These are phyloP conservation scores for Clusia tigrina DNA, from an alignment of 2,888 invertebrate genomes.

Conservation along the genomic window DNA sequence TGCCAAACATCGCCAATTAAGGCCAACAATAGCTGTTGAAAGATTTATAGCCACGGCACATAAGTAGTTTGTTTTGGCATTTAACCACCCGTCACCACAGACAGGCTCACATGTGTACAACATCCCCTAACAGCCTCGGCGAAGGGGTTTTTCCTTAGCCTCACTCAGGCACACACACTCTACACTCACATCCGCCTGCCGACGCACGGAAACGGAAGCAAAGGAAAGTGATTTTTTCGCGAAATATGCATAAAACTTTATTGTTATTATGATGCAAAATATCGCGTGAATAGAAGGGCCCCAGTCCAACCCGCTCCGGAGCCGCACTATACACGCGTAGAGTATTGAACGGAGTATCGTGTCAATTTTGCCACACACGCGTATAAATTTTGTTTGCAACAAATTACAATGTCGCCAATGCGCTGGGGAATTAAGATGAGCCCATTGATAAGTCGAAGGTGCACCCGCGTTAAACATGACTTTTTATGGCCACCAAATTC, in stretches of 20 bases:
- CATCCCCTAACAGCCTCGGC: no score
- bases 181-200: constrained; percentile 25
- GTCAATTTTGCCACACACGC: constrained; percentile 14
- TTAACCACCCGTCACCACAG: neutral
- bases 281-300: constrained; percentile 33
- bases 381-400: constrained; percentile 34
- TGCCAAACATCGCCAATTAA: neutral
- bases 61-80: neutral
- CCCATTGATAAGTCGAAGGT: constrained; percentile 34
- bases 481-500: constrained; percentile 39
- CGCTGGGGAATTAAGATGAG: constrained; percentile 47
- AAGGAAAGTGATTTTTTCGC: constrained; percentile 35
- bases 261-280: constrained; percentile 48
- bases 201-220: constrained; percentile 43
- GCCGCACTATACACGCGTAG: no score
- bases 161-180: no score
- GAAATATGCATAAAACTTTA: constrained; percentile 53
- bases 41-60: constrained; percentile 40
- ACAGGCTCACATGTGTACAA: no score
- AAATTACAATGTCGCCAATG: constrained; percentile 50
- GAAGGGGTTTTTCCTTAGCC: no score
- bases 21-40: constrained; percentile 32
- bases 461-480: constrained; percentile 24
- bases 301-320: no score
- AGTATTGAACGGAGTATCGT: constrained; percentile 23